Conservation (phyloP, 2,888 invertebrate species). For the Agrotis segetum region DNA sequence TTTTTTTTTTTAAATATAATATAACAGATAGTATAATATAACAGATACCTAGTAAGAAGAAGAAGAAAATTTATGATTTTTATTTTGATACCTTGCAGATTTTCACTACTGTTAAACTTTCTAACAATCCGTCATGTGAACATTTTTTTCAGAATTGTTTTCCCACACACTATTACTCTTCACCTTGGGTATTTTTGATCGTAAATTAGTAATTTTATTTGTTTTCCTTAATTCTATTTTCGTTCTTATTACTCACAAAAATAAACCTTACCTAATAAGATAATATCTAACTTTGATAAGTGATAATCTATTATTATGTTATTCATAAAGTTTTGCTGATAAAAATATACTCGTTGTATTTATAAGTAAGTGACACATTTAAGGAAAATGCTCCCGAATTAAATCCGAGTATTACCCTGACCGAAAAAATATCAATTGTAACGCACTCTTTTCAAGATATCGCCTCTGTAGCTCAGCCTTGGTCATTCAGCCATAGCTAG, state of each 20-base stretch:
- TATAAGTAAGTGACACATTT: conserved; percentile 19
- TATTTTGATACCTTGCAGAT: background rate
- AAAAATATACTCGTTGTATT: conserved; percentile 21
- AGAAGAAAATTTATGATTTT: too few species aligned
- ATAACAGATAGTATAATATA: too few species aligned
- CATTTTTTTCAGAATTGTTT: background rate
- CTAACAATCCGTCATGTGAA: too few species aligned
- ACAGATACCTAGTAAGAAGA: too few species aligned
- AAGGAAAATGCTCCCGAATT: conserved; percentile 28
- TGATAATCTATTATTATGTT: conserved; percentile 19
- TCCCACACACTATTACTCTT: background rate
- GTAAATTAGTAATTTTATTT: conserved; percentile 15
- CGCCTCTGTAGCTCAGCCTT: too few species aligned
- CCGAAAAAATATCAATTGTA: too few species aligned
- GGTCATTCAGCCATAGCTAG: too few species aligned
- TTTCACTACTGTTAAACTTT: background rate
- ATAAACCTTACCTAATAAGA: background rate
- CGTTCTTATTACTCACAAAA: conserved; percentile 19
- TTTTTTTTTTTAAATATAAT: too few species aligned
- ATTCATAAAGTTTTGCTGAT: conserved; percentile 23
- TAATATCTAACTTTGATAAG: conserved; percentile 24
- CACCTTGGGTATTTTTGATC: background rate
- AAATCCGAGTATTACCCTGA: background rate
- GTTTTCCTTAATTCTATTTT: conserved; percentile 16
- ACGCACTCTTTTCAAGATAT: too few species aligned